Conservation (phyloP, 2,888 invertebrate species). For the Teleogryllus oceanicus region DNA sequence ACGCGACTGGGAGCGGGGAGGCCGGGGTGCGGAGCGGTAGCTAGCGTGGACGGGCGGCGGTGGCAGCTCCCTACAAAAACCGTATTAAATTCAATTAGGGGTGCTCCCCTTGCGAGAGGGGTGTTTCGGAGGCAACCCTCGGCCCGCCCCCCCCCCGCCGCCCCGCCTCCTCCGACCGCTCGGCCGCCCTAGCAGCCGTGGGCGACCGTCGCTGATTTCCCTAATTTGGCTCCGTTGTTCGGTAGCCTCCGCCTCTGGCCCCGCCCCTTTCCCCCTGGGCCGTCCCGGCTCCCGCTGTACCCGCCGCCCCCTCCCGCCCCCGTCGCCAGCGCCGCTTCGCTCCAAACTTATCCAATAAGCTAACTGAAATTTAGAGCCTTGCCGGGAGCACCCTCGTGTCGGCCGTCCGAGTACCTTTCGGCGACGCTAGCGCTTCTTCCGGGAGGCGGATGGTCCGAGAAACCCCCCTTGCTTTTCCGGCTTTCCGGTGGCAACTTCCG, state of each 20-base stretch:
- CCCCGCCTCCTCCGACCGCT: neutral
- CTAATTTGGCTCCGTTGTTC: neutral
- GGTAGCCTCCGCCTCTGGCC: neutral
- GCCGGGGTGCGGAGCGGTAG: no score
- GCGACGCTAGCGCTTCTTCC: neutral
- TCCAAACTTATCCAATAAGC: neutral
- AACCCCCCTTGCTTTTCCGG: neutral
- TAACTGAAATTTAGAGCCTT: slow-evolving; percentile 10
- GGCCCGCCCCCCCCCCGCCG: neutral
- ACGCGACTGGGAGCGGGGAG: neutral
- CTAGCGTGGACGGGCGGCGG: no score
- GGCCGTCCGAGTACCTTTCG: neutral
- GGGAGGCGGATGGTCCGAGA: neutral
- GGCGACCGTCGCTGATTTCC: slow-evolving; percentile 9
- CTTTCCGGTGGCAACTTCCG: neutral
- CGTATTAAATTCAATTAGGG: slow-evolving; percentile 10
- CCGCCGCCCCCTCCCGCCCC: neutral
- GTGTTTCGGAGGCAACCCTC: neutral
- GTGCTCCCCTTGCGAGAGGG: neutral
- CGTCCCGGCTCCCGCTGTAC: no score
- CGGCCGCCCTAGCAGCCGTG: neutral
- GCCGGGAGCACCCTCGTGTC: neutral
- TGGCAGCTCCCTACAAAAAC: neutral
- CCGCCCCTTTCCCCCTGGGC: neutral
- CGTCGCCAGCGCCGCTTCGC: neutral